Evolutionary conservation across 23 tunicate genomes (phyloP).

Genomic region (Styela plicata): DNA sequence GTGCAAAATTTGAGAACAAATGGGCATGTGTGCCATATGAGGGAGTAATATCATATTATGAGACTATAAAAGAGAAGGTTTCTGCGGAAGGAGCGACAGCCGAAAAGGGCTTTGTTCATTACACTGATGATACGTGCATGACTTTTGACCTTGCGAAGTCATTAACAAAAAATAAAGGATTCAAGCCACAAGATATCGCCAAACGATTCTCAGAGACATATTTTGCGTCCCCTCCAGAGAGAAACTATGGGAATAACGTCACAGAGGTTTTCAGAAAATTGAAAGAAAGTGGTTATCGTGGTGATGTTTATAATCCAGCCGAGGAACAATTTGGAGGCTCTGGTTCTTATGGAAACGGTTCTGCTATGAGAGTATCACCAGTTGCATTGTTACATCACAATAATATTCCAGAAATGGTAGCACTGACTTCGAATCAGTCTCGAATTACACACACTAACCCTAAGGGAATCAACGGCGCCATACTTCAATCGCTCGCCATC

Average conservation of each 20-base stretch:
- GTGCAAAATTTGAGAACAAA: constrained; percentile 37
- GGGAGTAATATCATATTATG: constrained; percentile 12
- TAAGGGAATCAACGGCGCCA: constrained; percentile 71
- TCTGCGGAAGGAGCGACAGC: not conserved
- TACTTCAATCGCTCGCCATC: constrained; percentile 52
- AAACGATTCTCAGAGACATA: constrained; percentile 53
- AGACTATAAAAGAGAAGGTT: constrained; percentile 14
- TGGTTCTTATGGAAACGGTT: constrained; percentile 85
- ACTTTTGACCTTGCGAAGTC: constrained; percentile 55
- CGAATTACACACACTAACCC: constrained; percentile 49
- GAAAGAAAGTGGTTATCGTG: constrained; percentile 1
- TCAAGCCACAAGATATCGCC: constrained; percentile 36
- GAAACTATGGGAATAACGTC: constrained; percentile 55
- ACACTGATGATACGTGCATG: constrained; percentile 86
- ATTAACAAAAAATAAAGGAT: constrained; percentile 27
- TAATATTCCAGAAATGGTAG: not conserved
- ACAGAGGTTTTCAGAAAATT: constrained; percentile 34
- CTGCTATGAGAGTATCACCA: constrained; percentile 80
- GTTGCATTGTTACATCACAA: constrained; percentile 41
- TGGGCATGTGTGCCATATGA: constrained; percentile 37
- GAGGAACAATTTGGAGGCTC: constrained; percentile 54
- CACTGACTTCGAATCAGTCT: not conserved
- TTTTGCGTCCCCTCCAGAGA: constrained; percentile 5
- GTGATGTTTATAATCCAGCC: constrained; percentile 50
- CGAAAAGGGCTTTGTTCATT: constrained; percentile 20